phyloP scores from a whole-genome alignment of 1,140 invertebrate genomes.

The Ephestia elutella region DNA sequence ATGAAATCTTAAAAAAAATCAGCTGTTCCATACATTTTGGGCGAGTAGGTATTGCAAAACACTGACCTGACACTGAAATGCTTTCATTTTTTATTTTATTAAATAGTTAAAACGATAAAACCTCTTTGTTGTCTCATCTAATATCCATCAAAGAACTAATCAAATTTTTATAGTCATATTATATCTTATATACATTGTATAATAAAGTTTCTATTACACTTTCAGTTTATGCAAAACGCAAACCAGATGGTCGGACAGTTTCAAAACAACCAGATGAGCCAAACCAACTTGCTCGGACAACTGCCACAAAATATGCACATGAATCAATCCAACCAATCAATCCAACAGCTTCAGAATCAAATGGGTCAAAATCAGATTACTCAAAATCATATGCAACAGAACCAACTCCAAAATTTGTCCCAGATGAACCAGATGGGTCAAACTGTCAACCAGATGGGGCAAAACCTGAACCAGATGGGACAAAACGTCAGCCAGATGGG shows the following conservation, averaged over 20 bases:
- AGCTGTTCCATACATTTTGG: too few species aligned
- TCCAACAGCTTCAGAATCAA: slow-evolving; percentile 11
- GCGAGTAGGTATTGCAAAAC: too few species aligned
- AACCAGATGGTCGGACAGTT: slow-evolving; percentile 42
- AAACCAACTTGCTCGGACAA: slow-evolving; percentile 27
- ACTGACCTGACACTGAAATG: too few species aligned
- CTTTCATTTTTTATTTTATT: too few species aligned
- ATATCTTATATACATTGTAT: too few species aligned
- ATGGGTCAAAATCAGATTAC: slow-evolving; percentile 9
- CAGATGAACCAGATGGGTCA: slow-evolving; percentile 38
- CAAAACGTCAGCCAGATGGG: slow-evolving; percentile 30
- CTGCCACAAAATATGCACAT: slow-evolving; percentile 10
- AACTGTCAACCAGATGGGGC: slow-evolving; percentile 20
- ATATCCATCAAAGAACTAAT: too few species aligned
- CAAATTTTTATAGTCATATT: too few species aligned
- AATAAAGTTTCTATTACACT: neutral
- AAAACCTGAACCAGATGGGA: slow-evolving; percentile 37
- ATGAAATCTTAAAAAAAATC: too few species aligned
- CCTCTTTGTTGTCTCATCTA: too few species aligned
- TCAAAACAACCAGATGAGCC: slow-evolving; percentile 48
- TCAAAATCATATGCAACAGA: slow-evolving; percentile 18
- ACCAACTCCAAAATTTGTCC: slow-evolving; percentile 22
- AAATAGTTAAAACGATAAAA: too few species aligned
- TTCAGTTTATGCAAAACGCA: slow-evolving; percentile 41
- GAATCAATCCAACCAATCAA: slow-evolving; percentile 4